A percentile compares a stretch with the other conserved stretches of the same genome.
Evolutionary conservation across 1,140 invertebrate species (phyloP).

Genomic region (Eupristina koningsbergeri): DNA sequence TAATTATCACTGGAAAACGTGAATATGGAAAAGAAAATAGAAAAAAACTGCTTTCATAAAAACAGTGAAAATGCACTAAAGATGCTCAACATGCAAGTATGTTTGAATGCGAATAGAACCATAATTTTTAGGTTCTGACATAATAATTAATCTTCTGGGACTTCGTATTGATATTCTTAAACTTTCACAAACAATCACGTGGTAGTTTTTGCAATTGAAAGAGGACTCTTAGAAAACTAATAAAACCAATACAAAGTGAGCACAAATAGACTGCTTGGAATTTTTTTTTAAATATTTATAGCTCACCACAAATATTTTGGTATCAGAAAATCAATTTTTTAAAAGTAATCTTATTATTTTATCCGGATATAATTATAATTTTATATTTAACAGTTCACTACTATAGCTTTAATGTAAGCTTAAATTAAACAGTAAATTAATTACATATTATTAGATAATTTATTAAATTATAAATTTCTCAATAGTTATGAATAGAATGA

Average conservation of each 20-base stretch:
- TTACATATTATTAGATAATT: too few species aligned
- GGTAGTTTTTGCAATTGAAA: background rate
- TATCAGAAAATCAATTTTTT: background rate
- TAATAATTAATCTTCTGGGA: constrained; percentile 9
- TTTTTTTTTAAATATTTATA: background rate
- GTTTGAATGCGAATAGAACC: background rate
- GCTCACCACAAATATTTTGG: background rate
- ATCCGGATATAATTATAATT: background rate
- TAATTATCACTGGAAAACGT: background rate
- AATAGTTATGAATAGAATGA: too few species aligned
- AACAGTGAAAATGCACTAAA: background rate
- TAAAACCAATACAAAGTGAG: background rate
- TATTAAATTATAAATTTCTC: too few species aligned
- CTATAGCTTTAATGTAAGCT: too few species aligned
- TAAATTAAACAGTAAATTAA: too few species aligned
- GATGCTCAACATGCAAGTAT: background rate
- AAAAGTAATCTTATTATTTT: background rate
- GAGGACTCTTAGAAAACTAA: background rate
- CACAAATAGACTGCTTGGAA: background rate
- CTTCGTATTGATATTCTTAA: background rate
- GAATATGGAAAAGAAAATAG: background rate
- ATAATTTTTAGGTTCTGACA: background rate
- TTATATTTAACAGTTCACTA: background rate
- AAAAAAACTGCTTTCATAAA: background rate
- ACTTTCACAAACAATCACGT: background rate